phyloP scores from a whole-genome alignment of 2,113 vertebrate species.

The Zonotrichia leucophrys region DNA sequence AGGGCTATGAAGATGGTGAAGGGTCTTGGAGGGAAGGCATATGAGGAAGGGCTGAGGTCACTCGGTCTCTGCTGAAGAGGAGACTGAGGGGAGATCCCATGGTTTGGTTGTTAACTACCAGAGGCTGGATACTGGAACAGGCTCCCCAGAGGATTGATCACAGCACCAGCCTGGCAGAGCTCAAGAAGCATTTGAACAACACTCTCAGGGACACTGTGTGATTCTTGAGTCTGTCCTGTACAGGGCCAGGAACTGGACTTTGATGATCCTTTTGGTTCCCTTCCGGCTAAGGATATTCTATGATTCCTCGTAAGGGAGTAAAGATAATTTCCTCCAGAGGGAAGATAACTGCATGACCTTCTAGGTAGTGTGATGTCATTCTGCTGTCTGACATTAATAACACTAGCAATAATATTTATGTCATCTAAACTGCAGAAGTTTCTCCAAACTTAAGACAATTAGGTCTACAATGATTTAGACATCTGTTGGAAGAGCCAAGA shows the following conservation, averaged over 20 bases:
- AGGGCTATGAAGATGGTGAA: not conserved
- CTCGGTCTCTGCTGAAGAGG: not conserved
- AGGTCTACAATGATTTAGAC: not conserved
- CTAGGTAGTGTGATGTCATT: not conserved
- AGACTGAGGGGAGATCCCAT: not conserved
- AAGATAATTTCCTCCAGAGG: not conserved
- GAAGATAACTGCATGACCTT: not conserved
- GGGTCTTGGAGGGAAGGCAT: rapidly evolving
- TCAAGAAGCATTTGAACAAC: not conserved
- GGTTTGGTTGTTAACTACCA: no score
- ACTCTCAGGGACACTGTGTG: not conserved
- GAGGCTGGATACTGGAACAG: no score
- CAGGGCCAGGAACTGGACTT: not conserved
- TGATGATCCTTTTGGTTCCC: not conserved
- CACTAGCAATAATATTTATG: not conserved
- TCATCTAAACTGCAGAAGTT: not conserved
- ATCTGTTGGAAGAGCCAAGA: not conserved
- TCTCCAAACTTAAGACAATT: not conserved
- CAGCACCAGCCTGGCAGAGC: not conserved
- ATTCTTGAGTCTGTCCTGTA: not conserved
- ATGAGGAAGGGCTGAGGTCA: rapidly evolving
- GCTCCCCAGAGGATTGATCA: not conserved
- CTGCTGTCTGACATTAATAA: not conserved
- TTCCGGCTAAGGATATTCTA: not conserved
- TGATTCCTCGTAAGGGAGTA: not conserved